phyloP scores from a whole-genome alignment of 2,888 invertebrate genomes.

The Cremastobaeus sp. region DNA sequence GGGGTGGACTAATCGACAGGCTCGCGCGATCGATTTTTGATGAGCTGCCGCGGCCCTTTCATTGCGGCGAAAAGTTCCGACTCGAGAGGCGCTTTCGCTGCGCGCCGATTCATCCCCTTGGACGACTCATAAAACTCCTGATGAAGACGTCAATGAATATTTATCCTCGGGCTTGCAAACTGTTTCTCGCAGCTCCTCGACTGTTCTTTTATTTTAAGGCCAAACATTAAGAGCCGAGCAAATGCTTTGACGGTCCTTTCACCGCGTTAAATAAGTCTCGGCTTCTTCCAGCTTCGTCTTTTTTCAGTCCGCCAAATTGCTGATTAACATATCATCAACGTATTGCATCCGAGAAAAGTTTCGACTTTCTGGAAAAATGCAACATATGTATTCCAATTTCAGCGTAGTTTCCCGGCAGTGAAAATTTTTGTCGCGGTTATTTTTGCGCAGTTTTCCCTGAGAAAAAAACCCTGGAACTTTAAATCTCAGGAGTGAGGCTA shows the following conservation, averaged over 20 bases:
- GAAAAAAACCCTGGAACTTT: too few species aligned
- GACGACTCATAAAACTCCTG: conserved; percentile 73
- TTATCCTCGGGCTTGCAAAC: conserved; percentile 70
- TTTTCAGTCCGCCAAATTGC: too few species aligned
- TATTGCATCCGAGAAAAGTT: too few species aligned
- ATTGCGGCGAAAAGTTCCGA: conserved; percentile 30
- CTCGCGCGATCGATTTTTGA: conserved; percentile 34
- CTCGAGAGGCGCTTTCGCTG: conserved; percentile 15
- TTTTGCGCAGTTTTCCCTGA: too few species aligned
- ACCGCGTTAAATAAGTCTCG: conserved; percentile 26
- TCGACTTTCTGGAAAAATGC: too few species aligned
- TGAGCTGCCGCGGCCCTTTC: conserved; percentile 25
- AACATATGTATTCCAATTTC: too few species aligned
- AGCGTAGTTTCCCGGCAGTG: too few species aligned
- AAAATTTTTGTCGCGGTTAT: too few species aligned
- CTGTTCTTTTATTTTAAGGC: conserved; percentile 65
- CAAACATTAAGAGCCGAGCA: conserved; percentile 63
- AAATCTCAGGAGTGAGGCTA: too few species aligned
- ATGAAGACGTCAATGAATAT: conserved; percentile 77
- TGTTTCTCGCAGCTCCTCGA: conserved; percentile 62
- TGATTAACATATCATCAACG: too few species aligned
- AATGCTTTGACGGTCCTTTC: conserved; percentile 63
- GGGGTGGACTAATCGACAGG: not conserved
- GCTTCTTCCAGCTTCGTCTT: not conserved
- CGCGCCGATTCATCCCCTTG: conserved; percentile 39